A percentile compares a stretch with the other conserved stretches of the same genome.
phyloP scores from a whole-genome alignment of 2,113 vertebrate species.

The Zapus hudsonius region DNA sequence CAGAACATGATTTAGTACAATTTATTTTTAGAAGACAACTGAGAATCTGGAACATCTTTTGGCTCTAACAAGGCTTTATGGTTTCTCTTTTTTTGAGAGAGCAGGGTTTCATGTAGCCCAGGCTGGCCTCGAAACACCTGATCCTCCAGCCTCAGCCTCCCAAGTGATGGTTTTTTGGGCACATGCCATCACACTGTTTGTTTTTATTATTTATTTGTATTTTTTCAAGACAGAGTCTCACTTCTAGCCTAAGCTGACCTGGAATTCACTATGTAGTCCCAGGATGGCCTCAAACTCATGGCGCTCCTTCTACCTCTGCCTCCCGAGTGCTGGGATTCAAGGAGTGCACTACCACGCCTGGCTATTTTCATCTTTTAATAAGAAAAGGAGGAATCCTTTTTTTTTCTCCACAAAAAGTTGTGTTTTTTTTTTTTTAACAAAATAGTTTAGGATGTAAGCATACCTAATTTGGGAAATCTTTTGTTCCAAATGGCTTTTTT shows the following conservation, averaged over 20 bases:
- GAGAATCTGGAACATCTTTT: constrained; percentile 26
- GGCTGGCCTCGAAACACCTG: background rate
- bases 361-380: background rate
- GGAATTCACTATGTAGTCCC: too few species aligned
- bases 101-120: background rate
- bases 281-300: too few species aligned
- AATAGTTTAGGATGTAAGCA: background rate
- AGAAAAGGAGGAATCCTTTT: background rate
- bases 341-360: too few species aligned
- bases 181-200: too few species aligned
- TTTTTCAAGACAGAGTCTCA: too few species aligned
- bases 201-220: too few species aligned
- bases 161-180: background rate
- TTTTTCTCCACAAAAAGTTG: background rate
- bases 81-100: background rate
- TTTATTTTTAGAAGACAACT: constrained; percentile 32
- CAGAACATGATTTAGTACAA: background rate
- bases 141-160: background rate
- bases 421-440: background rate
- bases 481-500: background rate
- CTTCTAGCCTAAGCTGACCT: too few species aligned
- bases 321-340: too few species aligned
- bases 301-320: too few species aligned
- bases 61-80: constrained; percentile 37
- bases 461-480: constrained; percentile 28